These are phyloP conservation scores for Callipepla squamata DNA, from an alignment of 2,113 vertebrate species.

Conservation along the genomic window DNA sequence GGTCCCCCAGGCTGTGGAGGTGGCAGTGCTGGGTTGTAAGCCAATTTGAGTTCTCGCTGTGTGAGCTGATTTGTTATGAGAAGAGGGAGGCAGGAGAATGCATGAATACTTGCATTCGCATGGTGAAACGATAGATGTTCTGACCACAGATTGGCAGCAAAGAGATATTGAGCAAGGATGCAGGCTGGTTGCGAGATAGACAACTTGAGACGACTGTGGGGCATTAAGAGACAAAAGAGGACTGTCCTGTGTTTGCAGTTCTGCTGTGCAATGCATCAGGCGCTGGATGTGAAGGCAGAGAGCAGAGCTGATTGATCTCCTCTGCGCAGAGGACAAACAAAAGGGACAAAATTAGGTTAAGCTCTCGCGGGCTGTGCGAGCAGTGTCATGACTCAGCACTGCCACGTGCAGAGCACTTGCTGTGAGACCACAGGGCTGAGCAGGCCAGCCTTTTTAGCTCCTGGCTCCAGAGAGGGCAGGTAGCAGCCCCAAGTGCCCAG, in stretches of 20 bases:
- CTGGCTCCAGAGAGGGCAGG: background rate
- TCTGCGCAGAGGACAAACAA: constrained; percentile 40
- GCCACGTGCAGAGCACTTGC: background rate
- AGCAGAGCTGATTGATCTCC: constrained; percentile 17
- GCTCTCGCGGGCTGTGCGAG: constrained; percentile 35
- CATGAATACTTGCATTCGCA: background rate
- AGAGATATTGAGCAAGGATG: background rate
- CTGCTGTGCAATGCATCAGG: background rate
- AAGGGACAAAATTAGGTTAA: constrained; percentile 64
- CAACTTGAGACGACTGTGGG: background rate
- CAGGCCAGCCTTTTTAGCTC: background rate
- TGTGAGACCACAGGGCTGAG: constrained; percentile 11
- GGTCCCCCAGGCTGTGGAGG: background rate
- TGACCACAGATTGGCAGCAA: background rate
- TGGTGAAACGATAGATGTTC: background rate
- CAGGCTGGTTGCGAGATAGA: background rate
- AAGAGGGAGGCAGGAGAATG: background rate
- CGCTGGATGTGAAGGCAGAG: background rate
- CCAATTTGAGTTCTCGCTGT: background rate
- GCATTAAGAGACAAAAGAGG: background rate
- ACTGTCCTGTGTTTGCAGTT: background rate
- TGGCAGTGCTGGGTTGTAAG: background rate
- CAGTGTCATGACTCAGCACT: constrained; percentile 49
- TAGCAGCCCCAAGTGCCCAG: background rate
- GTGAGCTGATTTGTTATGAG: constrained; percentile 21